These are phyloP conservation scores for Ammodramus savannarum DNA, from an alignment of 2,113 vertebrate species.

Conservation along the genomic window DNA sequence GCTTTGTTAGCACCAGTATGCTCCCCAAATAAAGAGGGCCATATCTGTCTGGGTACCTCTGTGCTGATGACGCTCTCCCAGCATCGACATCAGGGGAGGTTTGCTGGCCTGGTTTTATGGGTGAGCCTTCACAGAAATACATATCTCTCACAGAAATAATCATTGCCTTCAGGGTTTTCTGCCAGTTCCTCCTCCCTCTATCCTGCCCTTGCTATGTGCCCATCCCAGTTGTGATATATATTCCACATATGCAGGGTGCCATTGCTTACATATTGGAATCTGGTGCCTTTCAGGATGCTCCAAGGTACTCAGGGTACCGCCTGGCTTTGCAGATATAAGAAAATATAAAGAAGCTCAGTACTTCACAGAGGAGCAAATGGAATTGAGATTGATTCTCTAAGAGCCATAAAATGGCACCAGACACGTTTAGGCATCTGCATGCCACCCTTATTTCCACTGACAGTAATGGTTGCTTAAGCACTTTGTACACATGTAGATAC, in stretches of 20 bases:
- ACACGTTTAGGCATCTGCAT: neutral
- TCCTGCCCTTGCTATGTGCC: neutral
- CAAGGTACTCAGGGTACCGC: neutral
- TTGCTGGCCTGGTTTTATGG: neutral
- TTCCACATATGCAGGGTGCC: neutral
- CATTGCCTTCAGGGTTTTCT: neutral
- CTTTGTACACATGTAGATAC: neutral
- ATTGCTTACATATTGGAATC: neutral
- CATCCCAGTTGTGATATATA: fast-evolving
- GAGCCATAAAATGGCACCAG: neutral
- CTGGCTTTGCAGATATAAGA: neutral
- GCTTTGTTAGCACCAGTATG: neutral
- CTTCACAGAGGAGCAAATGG: neutral
- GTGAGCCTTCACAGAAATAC: neutral
- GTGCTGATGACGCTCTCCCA: neutral
- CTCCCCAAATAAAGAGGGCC: neutral
- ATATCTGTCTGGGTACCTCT: neutral
- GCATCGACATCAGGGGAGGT: neutral
- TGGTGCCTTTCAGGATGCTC: neutral
- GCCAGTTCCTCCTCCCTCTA: neutral
- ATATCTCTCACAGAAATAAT: neutral
- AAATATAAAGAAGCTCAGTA: neutral
- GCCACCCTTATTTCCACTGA: neutral
- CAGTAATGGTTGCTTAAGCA: neutral
- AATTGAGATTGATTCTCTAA: neutral